Evolutionary conservation across 2,888 invertebrate species (phyloP), one percentile per base, ranked within the genome.

Genomic region (Matsumyia berberina): DNA sequence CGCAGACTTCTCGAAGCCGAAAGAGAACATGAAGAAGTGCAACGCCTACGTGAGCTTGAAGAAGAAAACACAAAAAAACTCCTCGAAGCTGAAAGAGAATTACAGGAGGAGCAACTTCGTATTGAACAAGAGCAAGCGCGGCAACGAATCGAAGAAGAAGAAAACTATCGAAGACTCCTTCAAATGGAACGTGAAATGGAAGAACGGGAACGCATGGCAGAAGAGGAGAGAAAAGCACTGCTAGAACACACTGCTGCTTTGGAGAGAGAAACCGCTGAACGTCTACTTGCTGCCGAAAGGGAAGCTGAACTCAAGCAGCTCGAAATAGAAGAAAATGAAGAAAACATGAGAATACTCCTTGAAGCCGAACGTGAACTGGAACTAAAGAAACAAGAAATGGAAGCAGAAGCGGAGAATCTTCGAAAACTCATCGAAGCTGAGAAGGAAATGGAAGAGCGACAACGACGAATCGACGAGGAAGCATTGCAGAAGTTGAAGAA

Each of bases 381-480:
- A 9, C 19, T 72, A 7, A 81, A 44, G 29, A 81, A 81, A 11
- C 74, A 44, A 51, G 81, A 77, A 64, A 76, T 81, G 86, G 86
- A 86, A 55, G 81, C 77, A 53, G 86, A 86, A 15, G 81, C 76
- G 0, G 81, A 60, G 5, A 86, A 67, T 37, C 66, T 86, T 15
- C 76, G 70, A 8, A 15, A 44, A 29, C 81, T 81, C 6, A 66
- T 86, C 35, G 86, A 91, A 76, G 91, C 91, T 15, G 91, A 91
- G 70, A 88, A 89, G 73, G 89, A 91, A 86, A 91, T 91, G 90
- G 90, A 90, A 9, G 89, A 88, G 60, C 44, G 90, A 12, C 88
- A 88, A 8, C 87, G 88, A 29, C 86, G 87, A 81, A 74, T 89
- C 3, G 88, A 89, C 53, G 88, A 87, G 1, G 89, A 90, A 58